A percentile compares a stretch with the other conserved stretches of the same genome.
phyloP scores from a whole-genome alignment of 1,140 invertebrate species.

The Drosophila hydei region DNA sequence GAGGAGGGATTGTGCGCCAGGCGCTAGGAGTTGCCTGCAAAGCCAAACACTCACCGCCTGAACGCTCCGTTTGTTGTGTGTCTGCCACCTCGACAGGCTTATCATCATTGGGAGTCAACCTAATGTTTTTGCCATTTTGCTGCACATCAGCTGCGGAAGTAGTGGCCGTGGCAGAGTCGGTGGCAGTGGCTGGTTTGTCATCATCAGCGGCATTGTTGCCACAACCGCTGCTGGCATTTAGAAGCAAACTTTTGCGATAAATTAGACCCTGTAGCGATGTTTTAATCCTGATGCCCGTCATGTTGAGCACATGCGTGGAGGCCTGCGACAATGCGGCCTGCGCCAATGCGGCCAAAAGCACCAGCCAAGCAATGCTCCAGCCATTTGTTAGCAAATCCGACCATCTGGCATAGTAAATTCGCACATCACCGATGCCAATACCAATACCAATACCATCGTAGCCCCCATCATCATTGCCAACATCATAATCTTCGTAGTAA shows the following conservation, averaged over 20 bases:
- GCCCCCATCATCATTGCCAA: conserved; percentile 42
- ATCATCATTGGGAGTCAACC: conserved; percentile 41
- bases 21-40: neutral
- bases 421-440: conserved; percentile 56
- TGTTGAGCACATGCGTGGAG: conserved; percentile 91
- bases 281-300: conserved; percentile 92
- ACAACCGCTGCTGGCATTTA: conserved; percentile 66
- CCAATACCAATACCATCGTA: conserved; percentile 21
- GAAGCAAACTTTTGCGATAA: conserved; percentile 83
- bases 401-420: conserved; percentile 84
- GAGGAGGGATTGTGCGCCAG: neutral
- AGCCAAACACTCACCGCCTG: conserved; percentile 53
- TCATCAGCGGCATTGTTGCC: conserved; percentile 36
- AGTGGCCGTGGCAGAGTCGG: neutral
- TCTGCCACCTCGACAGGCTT: conserved; percentile 27
- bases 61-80: conserved; percentile 50
- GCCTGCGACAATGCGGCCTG: conserved; percentile 94
- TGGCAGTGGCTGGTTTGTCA: conserved; percentile 5
- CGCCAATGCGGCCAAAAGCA: conserved; percentile 89
- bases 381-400: conserved; percentile 90
- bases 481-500: conserved; percentile 45
- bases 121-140: conserved; percentile 44
- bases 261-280: conserved; percentile 89
- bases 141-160: conserved; percentile 14
- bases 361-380: conserved; percentile 89